These are phyloP conservation scores for Papilio protenor DNA, from an alignment of 2,888 invertebrate species.

Conservation along the genomic window DNA sequence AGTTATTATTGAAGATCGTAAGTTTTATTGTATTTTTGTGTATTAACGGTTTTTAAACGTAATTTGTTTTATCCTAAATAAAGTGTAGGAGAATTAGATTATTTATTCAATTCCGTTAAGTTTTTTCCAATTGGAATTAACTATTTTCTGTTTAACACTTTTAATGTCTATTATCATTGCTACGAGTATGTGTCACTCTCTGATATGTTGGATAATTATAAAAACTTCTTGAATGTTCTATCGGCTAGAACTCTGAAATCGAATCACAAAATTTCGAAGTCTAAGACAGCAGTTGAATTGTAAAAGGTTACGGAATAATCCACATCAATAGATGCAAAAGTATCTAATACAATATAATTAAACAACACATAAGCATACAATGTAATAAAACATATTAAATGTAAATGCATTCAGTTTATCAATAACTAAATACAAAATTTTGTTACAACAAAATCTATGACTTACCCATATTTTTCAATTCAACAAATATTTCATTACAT, in stretches of 20 bases:
- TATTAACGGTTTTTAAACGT: no score
- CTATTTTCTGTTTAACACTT: no score
- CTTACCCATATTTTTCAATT: slow-evolving; percentile 14
- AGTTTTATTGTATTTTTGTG: neutral
- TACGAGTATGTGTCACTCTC: no score
- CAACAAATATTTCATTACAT: slow-evolving; percentile 43
- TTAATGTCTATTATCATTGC: no score
- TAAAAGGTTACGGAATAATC: neutral
- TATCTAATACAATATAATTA: neutral
- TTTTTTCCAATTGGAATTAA: no score
- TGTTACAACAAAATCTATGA: neutral
- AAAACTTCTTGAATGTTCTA: no score
- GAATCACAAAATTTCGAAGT: no score
- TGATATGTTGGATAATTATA: no score
- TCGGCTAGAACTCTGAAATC: no score
- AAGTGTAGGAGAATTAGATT: neutral
- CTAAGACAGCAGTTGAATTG: neutral
- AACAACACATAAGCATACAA: neutral
- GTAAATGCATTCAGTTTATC: neutral
- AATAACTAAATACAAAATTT: neutral
- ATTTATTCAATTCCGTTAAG: no score
- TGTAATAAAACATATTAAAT: neutral
- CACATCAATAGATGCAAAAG: no score
- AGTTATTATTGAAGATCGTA: neutral
- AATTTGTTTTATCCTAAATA: neutral